A percentile compares a stretch with the other conserved stretches of the same genome.
These are phyloP conservation scores for Cyprinodon variegatus DNA, from an alignment of 2,113 vertebrate species.

Conservation along the genomic window DNA sequence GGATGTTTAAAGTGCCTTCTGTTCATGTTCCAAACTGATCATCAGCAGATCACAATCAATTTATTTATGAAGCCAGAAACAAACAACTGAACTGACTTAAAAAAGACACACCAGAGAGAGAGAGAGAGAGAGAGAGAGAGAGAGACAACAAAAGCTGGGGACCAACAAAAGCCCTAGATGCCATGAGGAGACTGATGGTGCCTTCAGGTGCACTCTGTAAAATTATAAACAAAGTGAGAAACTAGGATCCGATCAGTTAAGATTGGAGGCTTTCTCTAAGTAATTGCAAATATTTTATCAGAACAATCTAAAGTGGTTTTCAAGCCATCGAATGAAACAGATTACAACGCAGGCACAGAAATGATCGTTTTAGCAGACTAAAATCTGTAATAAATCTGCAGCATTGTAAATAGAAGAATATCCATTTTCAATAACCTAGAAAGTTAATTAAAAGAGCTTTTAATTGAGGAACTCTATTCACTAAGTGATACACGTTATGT, in stretches of 20 bases:
- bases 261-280: not conserved
- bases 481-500: too few relatives aligned
- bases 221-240: not conserved
- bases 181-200: conserved; percentile 70
- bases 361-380: not conserved
- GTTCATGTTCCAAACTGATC: not conserved
- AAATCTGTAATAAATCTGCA: too few relatives aligned
- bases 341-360: not conserved
- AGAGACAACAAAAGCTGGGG: conserved; percentile 65
- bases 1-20: not conserved
- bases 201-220: conserved; percentile 44
- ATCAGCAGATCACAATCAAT: not conserved
- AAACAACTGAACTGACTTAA: conserved; percentile 13
- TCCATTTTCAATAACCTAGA: not conserved
- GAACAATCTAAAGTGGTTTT: not conserved
- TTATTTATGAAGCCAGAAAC: conserved; percentile 29
- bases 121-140: conserved; percentile 15
- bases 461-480: not conserved
- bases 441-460: not conserved
- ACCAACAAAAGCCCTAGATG: conserved; percentile 73
- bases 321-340: not conserved
- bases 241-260: not conserved
- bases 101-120: not conserved
- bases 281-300: not conserved
- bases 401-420: not conserved